Conservation (phyloP, 64 coral and sea anemone species). For the Catalaphyllia jardinei region DNA sequence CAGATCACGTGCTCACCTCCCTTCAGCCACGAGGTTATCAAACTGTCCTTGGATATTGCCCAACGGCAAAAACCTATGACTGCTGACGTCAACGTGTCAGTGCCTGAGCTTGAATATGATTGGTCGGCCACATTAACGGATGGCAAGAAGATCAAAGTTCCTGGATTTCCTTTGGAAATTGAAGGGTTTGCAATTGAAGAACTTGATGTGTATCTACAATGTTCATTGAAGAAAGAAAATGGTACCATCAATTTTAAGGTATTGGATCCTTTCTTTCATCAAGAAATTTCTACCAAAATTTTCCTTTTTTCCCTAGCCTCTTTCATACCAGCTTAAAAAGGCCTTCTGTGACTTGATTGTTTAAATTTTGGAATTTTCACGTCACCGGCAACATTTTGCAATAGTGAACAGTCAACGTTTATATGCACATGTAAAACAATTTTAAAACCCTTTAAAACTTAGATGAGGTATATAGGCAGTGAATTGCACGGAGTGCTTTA, state of each 20-base stretch:
- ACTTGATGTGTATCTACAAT: background rate
- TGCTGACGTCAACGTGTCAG: conserved; percentile 9
- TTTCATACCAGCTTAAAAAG: too few relatives aligned
- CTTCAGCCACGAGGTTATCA: background rate
- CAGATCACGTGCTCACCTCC: conserved; percentile 5
- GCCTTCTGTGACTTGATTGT: too few relatives aligned
- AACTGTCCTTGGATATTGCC: background rate
- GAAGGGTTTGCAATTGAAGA: background rate
- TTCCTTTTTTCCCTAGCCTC: too few relatives aligned
- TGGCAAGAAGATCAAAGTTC: background rate
- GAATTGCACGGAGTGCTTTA: too few relatives aligned
- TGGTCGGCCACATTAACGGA: background rate
- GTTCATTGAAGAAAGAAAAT: conserved; percentile 5
- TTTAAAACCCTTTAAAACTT: too few relatives aligned
- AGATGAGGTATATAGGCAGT: too few relatives aligned
- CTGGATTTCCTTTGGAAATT: conserved; percentile 9
- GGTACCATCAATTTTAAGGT: conserved; percentile 16
- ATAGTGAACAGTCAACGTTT: too few relatives aligned
- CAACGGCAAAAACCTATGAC: background rate
- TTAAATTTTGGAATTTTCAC: too few relatives aligned
- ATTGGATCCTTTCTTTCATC: background rate
- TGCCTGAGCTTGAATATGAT: background rate
- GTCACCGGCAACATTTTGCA: too few relatives aligned
- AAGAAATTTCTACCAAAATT: too few relatives aligned
- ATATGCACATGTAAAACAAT: too few relatives aligned